These are phyloP conservation scores for Poeciliopsis turrubarensis DNA, from an alignment of 2,113 vertebrate species.

Conservation along the genomic window DNA sequence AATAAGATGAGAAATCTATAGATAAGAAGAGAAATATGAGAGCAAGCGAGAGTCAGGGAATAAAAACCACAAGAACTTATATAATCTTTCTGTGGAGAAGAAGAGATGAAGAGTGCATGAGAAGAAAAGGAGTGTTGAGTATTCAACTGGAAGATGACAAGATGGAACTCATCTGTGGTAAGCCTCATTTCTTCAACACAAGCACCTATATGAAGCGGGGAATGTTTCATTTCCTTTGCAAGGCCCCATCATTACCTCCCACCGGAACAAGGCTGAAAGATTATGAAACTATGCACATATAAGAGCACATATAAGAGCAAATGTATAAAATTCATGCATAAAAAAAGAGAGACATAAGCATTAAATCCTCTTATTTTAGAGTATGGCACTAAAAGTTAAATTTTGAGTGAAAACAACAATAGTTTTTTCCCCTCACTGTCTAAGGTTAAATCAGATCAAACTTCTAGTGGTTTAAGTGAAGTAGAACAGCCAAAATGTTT, in stretches of 20 bases:
- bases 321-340: neutral
- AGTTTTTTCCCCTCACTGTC: too few relatives aligned
- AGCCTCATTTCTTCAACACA: neutral
- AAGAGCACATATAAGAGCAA: too few relatives aligned
- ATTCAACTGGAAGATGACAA: conserved; percentile 43
- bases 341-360: neutral
- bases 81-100: conserved; percentile 47
- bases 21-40: conserved; percentile 41
- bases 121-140: conserved; percentile 23
- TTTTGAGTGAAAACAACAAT: neutral
- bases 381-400: neutral
- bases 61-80: conserved; percentile 45
- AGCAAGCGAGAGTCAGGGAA: conserved; percentile 34
- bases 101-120: conserved; percentile 34
- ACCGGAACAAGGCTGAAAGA: conserved; percentile 22
- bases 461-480: too few relatives aligned
- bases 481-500: too few relatives aligned
- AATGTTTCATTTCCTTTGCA: conserved; percentile 36
- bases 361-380: neutral
- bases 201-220: conserved; percentile 37
- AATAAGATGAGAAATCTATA: conserved; percentile 59
- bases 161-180: conserved; percentile 44
- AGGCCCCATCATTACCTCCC: conserved; percentile 21
- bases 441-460: too few relatives aligned
- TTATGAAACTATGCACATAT: conserved; percentile 8